Conservation (phyloP, 2,113 vertebrate genomes). For the Lophura nycthemera region DNA sequence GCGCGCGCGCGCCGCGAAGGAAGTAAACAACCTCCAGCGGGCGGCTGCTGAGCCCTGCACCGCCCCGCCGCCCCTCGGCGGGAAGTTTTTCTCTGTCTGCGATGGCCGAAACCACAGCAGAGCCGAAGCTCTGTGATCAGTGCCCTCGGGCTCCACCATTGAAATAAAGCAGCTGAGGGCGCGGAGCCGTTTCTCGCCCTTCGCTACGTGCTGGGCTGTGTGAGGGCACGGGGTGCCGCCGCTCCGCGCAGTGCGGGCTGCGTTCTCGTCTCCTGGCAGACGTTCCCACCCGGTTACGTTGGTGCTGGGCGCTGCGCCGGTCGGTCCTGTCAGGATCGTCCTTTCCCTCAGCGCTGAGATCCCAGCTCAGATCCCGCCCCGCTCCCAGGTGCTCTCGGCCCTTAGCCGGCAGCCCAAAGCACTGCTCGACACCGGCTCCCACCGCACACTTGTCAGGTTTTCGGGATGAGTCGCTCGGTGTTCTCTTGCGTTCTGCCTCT, state of each 20-base stretch:
- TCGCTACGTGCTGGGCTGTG: too few relatives aligned
- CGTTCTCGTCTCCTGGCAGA: too few relatives aligned
- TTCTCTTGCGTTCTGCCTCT: background rate
- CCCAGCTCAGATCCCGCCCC: background rate
- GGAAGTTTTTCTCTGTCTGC: background rate
- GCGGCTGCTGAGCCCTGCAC: too few relatives aligned
- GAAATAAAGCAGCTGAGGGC: too few relatives aligned
- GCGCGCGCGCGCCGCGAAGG: background rate
- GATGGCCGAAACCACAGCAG: background rate
- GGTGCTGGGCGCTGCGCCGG: too few relatives aligned
- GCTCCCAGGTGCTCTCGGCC: background rate
- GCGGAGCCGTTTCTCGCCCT: too few relatives aligned
- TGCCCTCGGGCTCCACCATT: background rate
- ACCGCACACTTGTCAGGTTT: background rate
- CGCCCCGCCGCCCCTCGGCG: background rate
- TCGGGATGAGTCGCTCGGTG: background rate
- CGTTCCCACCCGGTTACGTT: too few relatives aligned
- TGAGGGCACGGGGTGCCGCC: too few relatives aligned
- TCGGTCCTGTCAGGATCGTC: too few relatives aligned
- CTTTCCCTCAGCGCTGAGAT: too few relatives aligned
- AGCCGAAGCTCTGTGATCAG: background rate
- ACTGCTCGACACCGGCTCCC: background rate
- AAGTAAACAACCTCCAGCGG: slow-evolving; percentile 46
- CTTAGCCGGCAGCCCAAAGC: background rate
- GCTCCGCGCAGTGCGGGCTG: too few relatives aligned